These are phyloP conservation scores for Teinopalpus imperialis DNA, from an alignment of 2,888 invertebrate genomes.

Conservation along the genomic window DNA sequence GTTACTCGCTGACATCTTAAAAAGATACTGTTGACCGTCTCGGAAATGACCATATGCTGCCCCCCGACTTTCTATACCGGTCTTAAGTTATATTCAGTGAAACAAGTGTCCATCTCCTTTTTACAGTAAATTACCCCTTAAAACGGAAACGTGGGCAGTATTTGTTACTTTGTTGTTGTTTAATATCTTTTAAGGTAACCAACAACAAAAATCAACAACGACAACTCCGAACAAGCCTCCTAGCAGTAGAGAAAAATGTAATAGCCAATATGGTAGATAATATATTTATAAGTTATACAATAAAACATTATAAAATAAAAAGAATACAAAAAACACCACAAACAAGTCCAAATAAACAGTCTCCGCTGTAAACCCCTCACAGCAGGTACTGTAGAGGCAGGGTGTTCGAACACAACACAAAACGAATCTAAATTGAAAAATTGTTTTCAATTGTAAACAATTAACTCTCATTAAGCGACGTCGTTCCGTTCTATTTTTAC, in stretches of 20 bases:
- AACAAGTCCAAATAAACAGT: too few species aligned
- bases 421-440: conserved; percentile 46
- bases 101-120: neutral
- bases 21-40: conserved; percentile 32
- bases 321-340: too few species aligned
- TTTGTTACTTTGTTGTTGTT: too few species aligned
- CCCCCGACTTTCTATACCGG: neutral
- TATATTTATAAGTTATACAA: too few species aligned
- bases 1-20: conserved; percentile 43
- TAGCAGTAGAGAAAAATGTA: too few species aligned
- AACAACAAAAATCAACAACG: too few species aligned
- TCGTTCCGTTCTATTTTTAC: conserved; percentile 24
- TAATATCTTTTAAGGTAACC: too few species aligned
- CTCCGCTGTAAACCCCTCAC: conserved; percentile 1
- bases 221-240: too few species aligned
- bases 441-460: conserved; percentile 49
- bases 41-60: conserved; percentile 7
- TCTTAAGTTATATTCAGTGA: neutral
- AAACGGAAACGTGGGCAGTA: too few species aligned
- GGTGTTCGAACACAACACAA: conserved; percentile 28
- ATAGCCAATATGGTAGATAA: too few species aligned
- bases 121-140: too few species aligned
- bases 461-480: conserved; percentile 35
- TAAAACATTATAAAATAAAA: too few species aligned
- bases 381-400: conserved; percentile 14